Evolutionary conservation across 2,797 vertebrate genomes (phyloP), one percentile per base, ranked within the genome.

Genomic region (Clarias pachynema): DNA sequence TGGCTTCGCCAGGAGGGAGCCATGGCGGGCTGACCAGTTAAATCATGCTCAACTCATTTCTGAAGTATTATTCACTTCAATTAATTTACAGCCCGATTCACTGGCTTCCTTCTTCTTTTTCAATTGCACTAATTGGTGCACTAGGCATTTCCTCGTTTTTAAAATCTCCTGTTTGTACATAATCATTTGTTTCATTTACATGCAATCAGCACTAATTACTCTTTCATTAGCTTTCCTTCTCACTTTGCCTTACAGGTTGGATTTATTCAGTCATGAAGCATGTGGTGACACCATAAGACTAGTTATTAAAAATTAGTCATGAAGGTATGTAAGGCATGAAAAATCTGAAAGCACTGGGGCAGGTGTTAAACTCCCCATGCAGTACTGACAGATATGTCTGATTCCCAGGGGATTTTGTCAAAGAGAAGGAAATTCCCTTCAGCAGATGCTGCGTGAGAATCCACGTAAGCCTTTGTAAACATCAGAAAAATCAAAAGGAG

Each of bases 401-500:
- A 74, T 44, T 44, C 79, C 37, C 62, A 24, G 18, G 78, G 53
- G 73, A 83, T 66, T 62, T 53, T 22, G 78, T 77, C 62, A 77
- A 78, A 69, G 53, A 72, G 81, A 44, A 62, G 65, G 69, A 88
- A 86, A 86, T 70, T 82, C 88, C 82, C 85, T 78, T 81, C 77
- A 78, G 87, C 85, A 79, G 79, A 86, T 89, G 73, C 83, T 82
- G 73, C 73, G 86, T 89, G 81, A 78, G 34, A 62, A 26, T 8
- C 26, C 72, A 81, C 83, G 78, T 81, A 82, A 24, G 70, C 80
- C 88, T 89, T 87, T 85, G 89, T 88, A 93, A 93, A 94, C 87
- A 89, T 87, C 80, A 86, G 82, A 49, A 85, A 88, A 91, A 92
- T 93, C 90, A 93, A 92, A 87, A 74, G 77, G 89, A 94, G 93